Evolutionary conservation across 1,140 invertebrate genomes (phyloP), one percentile per base, ranked within the genome.

Genomic region (Conopomorpha cramerella): DNA sequence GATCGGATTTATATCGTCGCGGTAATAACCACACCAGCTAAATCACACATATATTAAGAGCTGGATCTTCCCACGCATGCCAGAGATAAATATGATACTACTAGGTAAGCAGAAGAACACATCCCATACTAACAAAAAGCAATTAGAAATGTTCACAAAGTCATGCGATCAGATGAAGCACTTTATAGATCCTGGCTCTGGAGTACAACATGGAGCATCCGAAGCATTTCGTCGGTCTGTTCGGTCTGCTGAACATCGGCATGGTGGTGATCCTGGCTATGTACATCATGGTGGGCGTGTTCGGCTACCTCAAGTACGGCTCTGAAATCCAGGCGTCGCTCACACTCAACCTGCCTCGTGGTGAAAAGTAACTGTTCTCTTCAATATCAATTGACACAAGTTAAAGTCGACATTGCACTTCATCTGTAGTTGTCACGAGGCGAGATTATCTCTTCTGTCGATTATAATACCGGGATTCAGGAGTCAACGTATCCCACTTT

Each of bases 121-220:
- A n/a, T n/a, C n/a, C n/a, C n/a, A n/a, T n/a, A n/a, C n/a, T n/a
- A n/a, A n/a, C n/a, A n/a, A n/a, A n/a, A n/a, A n/a, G n/a, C n/a
- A n/a, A n/a, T n/a, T n/a, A n/a, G n/a, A n/a, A n/a, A n/a, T n/a
- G n/a, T n/a, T n/a, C n/a, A n/a, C n/a, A n/a, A n/a, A n/a, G n/a
- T n/a, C n/a, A n/a, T n/a, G n/a, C n/a, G n/a, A n/a, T n/a, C n/a
- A n/a, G n/a, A n/a, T n/a, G n/a, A n/a, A n/a, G n/a, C n/a, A n/a
- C n/a, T 16, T 41, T 33, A 11, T 41, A 89, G 87, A 83, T 91
- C 10, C 78, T 91, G 25, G 88, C 89, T 1, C 51, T 92, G 23
- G 88, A 91, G 57, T 90, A 90, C 47, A 88, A 88, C 42, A 91
- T 92, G 88, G 83, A 82, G 48, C 79, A 81, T 1, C 87, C 87